These are phyloP conservation scores for Alectoris magna DNA, from an alignment of 2,797 vertebrate genomes.

Conservation along the genomic window DNA sequence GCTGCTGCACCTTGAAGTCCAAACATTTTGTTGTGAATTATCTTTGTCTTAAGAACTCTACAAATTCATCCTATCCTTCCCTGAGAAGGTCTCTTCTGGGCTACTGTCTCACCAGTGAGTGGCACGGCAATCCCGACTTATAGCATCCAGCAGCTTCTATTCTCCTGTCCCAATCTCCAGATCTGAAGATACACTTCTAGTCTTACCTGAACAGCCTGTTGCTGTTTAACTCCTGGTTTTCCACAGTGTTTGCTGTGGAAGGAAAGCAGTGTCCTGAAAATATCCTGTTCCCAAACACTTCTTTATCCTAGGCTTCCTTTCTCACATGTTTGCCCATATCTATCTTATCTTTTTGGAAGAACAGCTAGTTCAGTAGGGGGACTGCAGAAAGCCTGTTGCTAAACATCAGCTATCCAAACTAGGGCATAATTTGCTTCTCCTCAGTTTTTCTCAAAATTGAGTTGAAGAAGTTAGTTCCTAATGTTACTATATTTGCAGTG, in stretches of 20 bases:
- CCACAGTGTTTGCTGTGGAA: background rate
- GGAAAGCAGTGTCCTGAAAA: background rate
- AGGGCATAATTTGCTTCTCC: background rate
- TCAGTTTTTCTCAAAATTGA: background rate
- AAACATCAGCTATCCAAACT: background rate
- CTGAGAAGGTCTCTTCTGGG: background rate
- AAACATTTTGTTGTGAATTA: background rate
- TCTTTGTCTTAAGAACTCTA: background rate
- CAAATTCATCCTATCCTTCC: background rate
- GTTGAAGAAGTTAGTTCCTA: background rate
- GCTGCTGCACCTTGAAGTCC: background rate
- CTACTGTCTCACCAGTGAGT: background rate
- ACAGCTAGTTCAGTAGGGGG: background rate
- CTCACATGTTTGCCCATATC: background rate
- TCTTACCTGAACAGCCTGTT: background rate
- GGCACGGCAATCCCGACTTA: rapidly evolving
- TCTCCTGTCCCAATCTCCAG: background rate
- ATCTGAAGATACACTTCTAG: background rate
- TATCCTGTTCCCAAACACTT: background rate
- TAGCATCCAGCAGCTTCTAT: background rate
- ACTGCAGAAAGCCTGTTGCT: background rate
- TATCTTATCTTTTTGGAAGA: background rate
- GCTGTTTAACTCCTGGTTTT: background rate
- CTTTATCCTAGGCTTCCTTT: background rate
- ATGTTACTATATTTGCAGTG: background rate